These are phyloP conservation scores for Drosophila cognata DNA, from an alignment of 2,888 invertebrate genomes.

Conservation along the genomic window DNA sequence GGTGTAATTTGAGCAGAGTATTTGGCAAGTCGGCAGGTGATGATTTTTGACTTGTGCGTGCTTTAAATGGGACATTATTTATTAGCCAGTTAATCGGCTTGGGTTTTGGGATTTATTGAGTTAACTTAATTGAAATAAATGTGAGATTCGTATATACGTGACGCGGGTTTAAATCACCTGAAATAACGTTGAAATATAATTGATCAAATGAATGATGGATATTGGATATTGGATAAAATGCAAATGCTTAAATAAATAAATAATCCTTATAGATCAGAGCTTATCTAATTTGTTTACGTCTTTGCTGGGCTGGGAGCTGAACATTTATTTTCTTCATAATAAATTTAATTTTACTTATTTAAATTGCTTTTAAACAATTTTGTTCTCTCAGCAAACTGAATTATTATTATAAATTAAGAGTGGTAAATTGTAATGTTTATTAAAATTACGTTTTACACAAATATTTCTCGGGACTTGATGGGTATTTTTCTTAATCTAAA, in stretches of 20 bases:
- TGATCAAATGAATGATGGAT: not conserved
- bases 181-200: not conserved
- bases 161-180: not conserved
- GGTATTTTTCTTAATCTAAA: not conserved
- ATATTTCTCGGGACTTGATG: too few species aligned
- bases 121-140: conserved; percentile 41
- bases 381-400: too few species aligned
- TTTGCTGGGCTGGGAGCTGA: not conserved
- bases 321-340: not conserved
- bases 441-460: too few species aligned
- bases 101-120: not conserved
- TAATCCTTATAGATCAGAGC: not conserved
- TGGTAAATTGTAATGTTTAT: too few species aligned
- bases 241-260: too few species aligned
- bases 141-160: not conserved
- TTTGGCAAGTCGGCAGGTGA: conserved; percentile 70
- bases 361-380: too few species aligned
- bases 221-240: not conserved
- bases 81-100: conserved; percentile 4
- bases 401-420: too few species aligned
- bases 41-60: conserved; percentile 46
- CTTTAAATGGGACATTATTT: conserved; percentile 20
- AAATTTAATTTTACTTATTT: too few species aligned
- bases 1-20: conserved; percentile 57
- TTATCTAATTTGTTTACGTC: not conserved